phyloP scores from a whole-genome alignment of 1,140 invertebrate species.

The Anoplophora glabripennis region DNA sequence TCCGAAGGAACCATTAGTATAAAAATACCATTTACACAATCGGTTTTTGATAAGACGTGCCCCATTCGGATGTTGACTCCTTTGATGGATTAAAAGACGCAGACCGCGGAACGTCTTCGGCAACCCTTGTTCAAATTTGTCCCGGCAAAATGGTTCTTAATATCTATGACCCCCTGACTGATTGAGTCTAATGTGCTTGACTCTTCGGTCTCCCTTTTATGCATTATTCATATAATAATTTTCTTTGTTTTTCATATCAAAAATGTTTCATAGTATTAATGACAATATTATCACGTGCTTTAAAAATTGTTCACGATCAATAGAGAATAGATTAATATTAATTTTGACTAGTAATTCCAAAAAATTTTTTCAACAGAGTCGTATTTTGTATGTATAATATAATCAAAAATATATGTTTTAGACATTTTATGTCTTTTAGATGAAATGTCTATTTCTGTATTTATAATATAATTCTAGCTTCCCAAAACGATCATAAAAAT shows the following conservation, averaged over 20 bases:
- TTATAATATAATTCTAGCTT: too few species aligned
- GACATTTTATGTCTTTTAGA: too few species aligned
- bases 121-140: slow-evolving; percentile 12
- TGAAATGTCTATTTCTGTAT: too few species aligned
- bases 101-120: background rate
- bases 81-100: slow-evolving; percentile 5
- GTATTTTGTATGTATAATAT: too few species aligned
- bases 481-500: too few species aligned
- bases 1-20: slow-evolving; percentile 23
- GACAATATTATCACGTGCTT: too few species aligned
- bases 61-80: background rate
- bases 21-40: slow-evolving; percentile 20
- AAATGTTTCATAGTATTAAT: background rate
- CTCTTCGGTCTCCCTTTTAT: slow-evolving; percentile 11
- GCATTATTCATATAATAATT: slow-evolving; percentile 6
- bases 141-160: slow-evolving; percentile 8
- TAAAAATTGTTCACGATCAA: too few species aligned
- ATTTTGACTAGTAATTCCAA: too few species aligned
- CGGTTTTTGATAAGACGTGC: slow-evolving; percentile 22
- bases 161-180: too few species aligned
- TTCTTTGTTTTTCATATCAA: background rate
- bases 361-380: too few species aligned
- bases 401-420: too few species aligned
- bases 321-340: too few species aligned
- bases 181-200: background rate